A percentile compares a stretch with the other conserved stretches of the same genome.
Conservation (phyloP, 1,140 invertebrate genomes). For the Homarus americanus region DNA sequence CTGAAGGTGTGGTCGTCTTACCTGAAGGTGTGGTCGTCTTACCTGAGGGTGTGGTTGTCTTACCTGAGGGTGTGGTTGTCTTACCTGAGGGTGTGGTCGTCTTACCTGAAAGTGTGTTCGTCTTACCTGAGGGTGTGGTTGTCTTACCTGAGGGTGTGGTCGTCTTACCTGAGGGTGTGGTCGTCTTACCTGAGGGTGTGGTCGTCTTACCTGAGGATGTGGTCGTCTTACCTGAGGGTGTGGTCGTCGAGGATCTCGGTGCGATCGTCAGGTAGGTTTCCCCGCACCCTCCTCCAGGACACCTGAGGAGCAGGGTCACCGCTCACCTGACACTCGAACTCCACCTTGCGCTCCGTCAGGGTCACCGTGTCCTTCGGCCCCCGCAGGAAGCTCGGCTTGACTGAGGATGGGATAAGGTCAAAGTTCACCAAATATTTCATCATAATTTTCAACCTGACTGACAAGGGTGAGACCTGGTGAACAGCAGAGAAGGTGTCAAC, state of each 20-base stretch:
- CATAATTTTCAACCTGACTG: too few relatives aligned
- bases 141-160: slow-evolving; percentile 6
- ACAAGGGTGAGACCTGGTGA: too few relatives aligned
- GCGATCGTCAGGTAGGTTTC: slow-evolving; percentile 87
- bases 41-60: background rate
- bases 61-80: slow-evolving; percentile 79
- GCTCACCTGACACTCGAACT: slow-evolving; percentile 92
- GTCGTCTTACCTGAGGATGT: background rate
- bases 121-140: slow-evolving; percentile 62
- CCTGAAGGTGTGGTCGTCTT: background rate
- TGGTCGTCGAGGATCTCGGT: slow-evolving; percentile 85
- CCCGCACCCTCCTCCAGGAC: slow-evolving; percentile 92
- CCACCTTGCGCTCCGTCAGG: slow-evolving; percentile 84
- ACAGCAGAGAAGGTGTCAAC: too few relatives aligned
- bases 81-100: slow-evolving; percentile 82
- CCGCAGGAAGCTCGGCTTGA: slow-evolving; percentile 74
- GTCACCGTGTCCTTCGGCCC: slow-evolving; percentile 72
- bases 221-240: slow-evolving; percentile 57
- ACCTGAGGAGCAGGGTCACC: slow-evolving; percentile 94
- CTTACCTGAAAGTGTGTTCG: background rate
- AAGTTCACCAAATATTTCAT: too few relatives aligned
- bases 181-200: too few relatives aligned
- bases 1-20: too few relatives aligned
- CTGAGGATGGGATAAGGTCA: slow-evolving; percentile 41
- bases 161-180: too few relatives aligned